Base-by-base conservation (phyloP, 1,140 invertebrate species). In the Tetragnatha versicolor region DNA sequence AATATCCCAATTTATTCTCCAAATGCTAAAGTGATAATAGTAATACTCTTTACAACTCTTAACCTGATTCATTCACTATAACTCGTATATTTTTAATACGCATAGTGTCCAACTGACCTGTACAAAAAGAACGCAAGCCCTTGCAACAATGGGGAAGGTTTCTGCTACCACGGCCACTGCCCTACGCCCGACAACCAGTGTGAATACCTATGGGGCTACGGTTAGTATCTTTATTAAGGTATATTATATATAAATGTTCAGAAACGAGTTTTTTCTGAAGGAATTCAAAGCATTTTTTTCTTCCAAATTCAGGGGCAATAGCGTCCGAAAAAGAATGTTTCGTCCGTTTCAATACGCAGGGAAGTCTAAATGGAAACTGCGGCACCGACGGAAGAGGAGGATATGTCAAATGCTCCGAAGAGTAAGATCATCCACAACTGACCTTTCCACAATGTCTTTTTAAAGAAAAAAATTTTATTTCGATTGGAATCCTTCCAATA, bases 341-440 rank as follows among this genome's bases (percentile, higher is more conserved):
- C 86, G 92, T 95, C 79, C 91, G 95, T 84, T 98, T 97, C 86
- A 98, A 98, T 86, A 92, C 94, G 0, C 94, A 96, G 83, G 96
- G 96, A 17, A 94, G 93, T 5, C 92, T 94, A 68, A 96, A 93
- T 82, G 96, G 96, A 0, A 95, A 98, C 85, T 98, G 96, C 86
- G 96, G 96, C 2, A 91, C 91, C 55, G 92, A 96, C 83, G 82
- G 85, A 17, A 89, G 89, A 80, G 94, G 93, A 42, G 91, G 92
- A 84, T 94, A 90, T 85, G 88, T 94, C 81, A 96, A 93, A 87
- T 97, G 94, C 87, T 92, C 93, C 51, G 87, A 90, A 80, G 92
- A 95, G 93, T 96, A 88, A 91, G 93, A 33, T n/a, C n/a, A n/a
- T n/a, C n/a, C n/a, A n/a, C n/a, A n/a, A n/a, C n/a, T n/a, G n/a